Evolutionary conservation across 2,113 vertebrate species (phyloP), one percentile per base, ranked within the genome.

Genomic region (Gasterosteus aculeatus): DNA sequence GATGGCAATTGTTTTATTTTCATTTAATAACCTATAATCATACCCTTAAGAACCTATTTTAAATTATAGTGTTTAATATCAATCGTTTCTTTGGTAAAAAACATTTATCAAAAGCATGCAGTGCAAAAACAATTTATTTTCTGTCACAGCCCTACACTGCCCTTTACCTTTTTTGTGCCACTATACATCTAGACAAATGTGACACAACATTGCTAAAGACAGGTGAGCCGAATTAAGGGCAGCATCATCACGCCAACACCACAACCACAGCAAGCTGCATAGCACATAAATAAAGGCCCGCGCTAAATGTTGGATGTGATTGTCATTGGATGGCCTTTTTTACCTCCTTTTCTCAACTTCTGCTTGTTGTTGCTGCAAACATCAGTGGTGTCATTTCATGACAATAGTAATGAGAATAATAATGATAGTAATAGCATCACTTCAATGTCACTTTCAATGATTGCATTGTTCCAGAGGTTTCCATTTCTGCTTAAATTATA

Each of bases 361-460:
- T 81, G 84, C 84, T 81, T 60, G 69, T 61, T 71, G 74, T 63
- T 68, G 79, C 79, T 29, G 31, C 84, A 66, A 69, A 77, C 81
- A 51, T 69, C 61, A 16, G 77, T 49, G 47, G 78, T 69, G 54
- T 75, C 88, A 76, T 78, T 80, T 85, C 72, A 69, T 75, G 73
- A 75, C 81, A 86, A 75, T 87, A 78, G 80, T 82, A 84, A 92
- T 92, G 89, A 85, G 90, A 93, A 92, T 91, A 89, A 92, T 84
- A 88, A 88, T 81, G 86, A 90, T 92, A 93, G 92, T 85, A 93
- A 93, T 85, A 92, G 90, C 92, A 86, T 92, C 91, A 89, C 91
- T 93, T 93, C 93, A 93, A 92, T 92, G 92, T 93, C 90, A 90
- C 92, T 94, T 94, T 93, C 89, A 91, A 81, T 94, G 92, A 94